Percentiles rank a stretch among this genome's conserved stretches.
phyloP scores from a whole-genome alignment of 2,113 vertebrate genomes.

The Dascyllus trimaculatus region DNA sequence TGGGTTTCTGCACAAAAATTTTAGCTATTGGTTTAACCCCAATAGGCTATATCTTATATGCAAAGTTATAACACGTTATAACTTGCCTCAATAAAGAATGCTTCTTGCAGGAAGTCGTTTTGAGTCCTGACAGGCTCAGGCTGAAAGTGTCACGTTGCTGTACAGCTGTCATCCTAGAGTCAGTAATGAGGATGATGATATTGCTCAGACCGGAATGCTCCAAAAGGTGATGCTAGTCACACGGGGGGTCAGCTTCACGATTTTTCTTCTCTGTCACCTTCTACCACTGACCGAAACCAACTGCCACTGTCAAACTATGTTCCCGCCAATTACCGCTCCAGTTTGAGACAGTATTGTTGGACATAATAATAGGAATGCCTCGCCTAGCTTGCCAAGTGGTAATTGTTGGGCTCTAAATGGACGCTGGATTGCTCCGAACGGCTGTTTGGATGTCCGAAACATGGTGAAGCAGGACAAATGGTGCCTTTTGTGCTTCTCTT shows the following conservation, averaged over 20 bases:
- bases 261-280: slow-evolving; percentile 42
- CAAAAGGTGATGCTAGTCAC: slow-evolving; percentile 50
- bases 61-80: not conserved
- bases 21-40: not conserved
- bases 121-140: slow-evolving; percentile 33
- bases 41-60: not conserved
- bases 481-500: slow-evolving; percentile 14
- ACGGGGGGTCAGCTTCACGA: slow-evolving; percentile 41
- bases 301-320: slow-evolving; percentile 48
- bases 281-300: slow-evolving; percentile 36
- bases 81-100: slow-evolving; percentile 14
- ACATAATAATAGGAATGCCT: slow-evolving; percentile 47
- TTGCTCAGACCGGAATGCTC: slow-evolving; percentile 24
- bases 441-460: slow-evolving; percentile 32
- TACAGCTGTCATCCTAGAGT: slow-evolving; percentile 58
- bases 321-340: slow-evolving; percentile 61
- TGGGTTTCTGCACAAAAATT: too few relatives aligned
- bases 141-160: slow-evolving; percentile 63
- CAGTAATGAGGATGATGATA: slow-evolving; percentile 65
- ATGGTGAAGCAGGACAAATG: slow-evolving; percentile 18
- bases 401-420: slow-evolving; percentile 55
- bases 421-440: slow-evolving; percentile 38
- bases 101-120: slow-evolving; percentile 4
- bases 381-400: slow-evolving; percentile 33
- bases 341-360: slow-evolving; percentile 53